phyloP scores from a whole-genome alignment of 2,888 invertebrate species.

The Ecdyonurus torrentis region DNA sequence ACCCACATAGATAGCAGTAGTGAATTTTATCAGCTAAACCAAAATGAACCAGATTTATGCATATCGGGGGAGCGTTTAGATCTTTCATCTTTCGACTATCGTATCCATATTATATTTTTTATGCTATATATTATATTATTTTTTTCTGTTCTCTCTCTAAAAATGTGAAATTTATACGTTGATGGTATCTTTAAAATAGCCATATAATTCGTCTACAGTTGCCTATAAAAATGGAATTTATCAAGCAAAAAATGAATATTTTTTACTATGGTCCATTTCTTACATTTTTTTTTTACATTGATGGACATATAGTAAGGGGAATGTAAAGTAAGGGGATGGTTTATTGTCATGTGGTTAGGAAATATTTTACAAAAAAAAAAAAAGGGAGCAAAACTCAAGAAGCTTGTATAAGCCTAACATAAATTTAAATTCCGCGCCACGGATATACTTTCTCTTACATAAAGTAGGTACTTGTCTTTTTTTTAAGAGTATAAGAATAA shows the following conservation, averaged over 20 bases:
- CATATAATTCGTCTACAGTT: background rate
- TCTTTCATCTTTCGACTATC: constrained; percentile 1
- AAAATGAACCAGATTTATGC: constrained; percentile 1
- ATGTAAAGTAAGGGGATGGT: background rate
- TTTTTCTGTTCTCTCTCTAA: background rate
- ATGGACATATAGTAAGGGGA: background rate
- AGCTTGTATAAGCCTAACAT: background rate
- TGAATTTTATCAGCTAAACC: background rate
- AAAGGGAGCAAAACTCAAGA: background rate
- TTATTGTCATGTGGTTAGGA: background rate
- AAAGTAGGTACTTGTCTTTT: background rate
- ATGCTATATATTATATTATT: background rate
- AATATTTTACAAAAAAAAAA: background rate
- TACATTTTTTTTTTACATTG: background rate
- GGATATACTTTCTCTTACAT: background rate
- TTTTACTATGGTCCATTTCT: too few relatives aligned
- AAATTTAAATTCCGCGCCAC: background rate
- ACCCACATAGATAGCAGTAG: background rate
- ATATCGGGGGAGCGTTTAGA: constrained; percentile 4
- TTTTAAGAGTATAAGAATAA: background rate
- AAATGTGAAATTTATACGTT: background rate
- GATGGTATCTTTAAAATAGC: background rate
- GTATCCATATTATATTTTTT: background rate
- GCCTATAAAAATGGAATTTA: constrained; percentile 2
- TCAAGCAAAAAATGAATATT: background rate